Evolutionary conservation across 2,113 vertebrate species (phyloP), one percentile per base, ranked within the genome.

Genomic region (Pagrus major): DNA sequence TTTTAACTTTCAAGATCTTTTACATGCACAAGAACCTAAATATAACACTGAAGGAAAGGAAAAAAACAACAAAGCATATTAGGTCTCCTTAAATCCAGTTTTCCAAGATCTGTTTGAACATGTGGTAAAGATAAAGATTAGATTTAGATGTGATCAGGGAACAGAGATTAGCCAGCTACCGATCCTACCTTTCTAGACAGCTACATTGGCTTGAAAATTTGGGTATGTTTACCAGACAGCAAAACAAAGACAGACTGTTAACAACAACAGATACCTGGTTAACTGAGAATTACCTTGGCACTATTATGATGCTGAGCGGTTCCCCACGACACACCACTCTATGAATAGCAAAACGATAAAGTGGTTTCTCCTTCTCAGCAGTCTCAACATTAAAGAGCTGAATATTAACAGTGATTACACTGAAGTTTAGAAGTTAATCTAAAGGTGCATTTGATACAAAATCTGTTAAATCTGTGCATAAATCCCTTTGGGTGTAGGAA

Each of bases 231-330:
- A 64, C 23, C 1, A 49, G 23, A 18, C 58, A 65, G 18, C 51
- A 46, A 31, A 58, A 15, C 29, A 39, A 49, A 29, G 18, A 58
- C 2, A 18, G 56, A 39, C 39, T 16, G 42, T 56, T 64, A 71
- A 51, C 27, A 39, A 63, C 73, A 64, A 27, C 51, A 65, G 42
- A 58, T 74, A 39, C 37, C 41, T 78, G 42, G 39, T n/a, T 65
- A 70, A 71, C 54, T 54, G 25, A 25, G 49, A 75, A 75, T 71
- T 55, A 23, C 10, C 59, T 51, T 51, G 65, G 60, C 47, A 65
- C 52, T 33, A 51, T 64, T 83, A 27, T 58, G 31, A 78, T 55
- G 78, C 12, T 61, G 5, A 72, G 61, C 39, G 56, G 59, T 65
- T 69, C 65, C n/a, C 47, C 37, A 61, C 66, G 42, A 42, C 15